Conservation (phyloP, 2,113 vertebrate genomes). For the Ceyx melanurus region DNA sequence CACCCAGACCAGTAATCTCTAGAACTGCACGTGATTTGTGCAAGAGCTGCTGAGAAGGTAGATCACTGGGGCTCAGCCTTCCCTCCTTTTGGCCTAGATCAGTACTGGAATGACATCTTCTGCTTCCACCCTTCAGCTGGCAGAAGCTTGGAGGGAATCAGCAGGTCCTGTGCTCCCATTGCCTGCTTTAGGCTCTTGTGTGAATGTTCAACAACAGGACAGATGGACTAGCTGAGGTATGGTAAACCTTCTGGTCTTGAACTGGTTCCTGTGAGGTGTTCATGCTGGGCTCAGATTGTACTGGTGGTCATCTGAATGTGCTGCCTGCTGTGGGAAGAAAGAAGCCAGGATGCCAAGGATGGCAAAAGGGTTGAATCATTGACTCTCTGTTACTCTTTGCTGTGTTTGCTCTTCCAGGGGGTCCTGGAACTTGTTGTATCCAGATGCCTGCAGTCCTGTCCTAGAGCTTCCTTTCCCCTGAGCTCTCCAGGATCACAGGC, state of each 20-base stretch:
- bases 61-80: fast-evolving
- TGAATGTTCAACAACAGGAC: background rate
- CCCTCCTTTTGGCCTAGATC: background rate
- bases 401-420: background rate
- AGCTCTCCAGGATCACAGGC: background rate
- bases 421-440: background rate
- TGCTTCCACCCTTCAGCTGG: background rate
- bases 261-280: background rate
- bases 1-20: background rate
- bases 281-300: background rate
- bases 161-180: fast-evolving
- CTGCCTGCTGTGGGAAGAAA: background rate
- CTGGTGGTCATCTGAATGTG: too few species aligned
- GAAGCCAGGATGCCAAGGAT: background rate
- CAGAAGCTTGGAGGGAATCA: background rate
- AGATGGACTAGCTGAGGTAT: fast-evolving
- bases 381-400: background rate
- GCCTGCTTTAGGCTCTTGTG: background rate
- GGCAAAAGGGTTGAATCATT: background rate
- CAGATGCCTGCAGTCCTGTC: background rate
- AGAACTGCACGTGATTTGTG: background rate
- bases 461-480: background rate
- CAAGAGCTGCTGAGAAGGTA: background rate
- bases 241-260: background rate
- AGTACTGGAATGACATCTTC: background rate